Conservation (phyloP, 1,140 invertebrate species). For the Pachyrhynchus sulphureomaculatus region DNA sequence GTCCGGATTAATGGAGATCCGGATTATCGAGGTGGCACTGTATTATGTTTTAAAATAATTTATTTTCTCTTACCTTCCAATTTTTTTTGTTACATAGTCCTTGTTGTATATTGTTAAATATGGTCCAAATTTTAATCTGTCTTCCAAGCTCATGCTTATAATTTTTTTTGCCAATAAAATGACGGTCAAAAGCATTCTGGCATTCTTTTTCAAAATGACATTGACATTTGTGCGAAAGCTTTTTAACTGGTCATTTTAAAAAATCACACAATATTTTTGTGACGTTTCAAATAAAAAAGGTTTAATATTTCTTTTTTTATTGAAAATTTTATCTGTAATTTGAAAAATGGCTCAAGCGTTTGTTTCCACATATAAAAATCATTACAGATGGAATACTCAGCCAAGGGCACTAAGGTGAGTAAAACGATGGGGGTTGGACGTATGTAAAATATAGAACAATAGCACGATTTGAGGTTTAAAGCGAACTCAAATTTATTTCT, state of each 20-base stretch:
- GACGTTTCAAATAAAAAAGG: background rate
- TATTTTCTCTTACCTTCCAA: too few species aligned
- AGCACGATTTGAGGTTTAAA: too few species aligned
- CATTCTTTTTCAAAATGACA: too few species aligned
- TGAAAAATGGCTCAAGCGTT: slow-evolving; percentile 38
- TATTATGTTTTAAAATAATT: too few species aligned
- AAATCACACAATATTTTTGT: background rate
- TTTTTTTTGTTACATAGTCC: slow-evolving; percentile 25
- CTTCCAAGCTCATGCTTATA: slow-evolving; percentile 18
- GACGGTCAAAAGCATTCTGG: too few species aligned
- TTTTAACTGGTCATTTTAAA: too few species aligned
- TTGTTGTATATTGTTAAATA: slow-evolving; percentile 32
- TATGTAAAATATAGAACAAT: too few species aligned
- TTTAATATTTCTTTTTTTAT: background rate
- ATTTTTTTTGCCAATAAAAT: background rate
- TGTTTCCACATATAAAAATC: slow-evolving; percentile 35
- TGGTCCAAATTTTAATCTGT: slow-evolving; percentile 10
- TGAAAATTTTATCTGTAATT: background rate
- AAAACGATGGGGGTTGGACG: background rate
- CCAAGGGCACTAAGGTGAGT: slow-evolving; percentile 26
- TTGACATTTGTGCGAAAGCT: too few species aligned
- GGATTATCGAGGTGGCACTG: too few species aligned
- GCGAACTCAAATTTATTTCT: too few species aligned
- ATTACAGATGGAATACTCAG: slow-evolving; percentile 33
- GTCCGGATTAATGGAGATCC: too few species aligned